Percentiles rank a stretch among this genome's conserved stretches.
Conservation (phyloP, 2,888 invertebrate genomes). For the Idaea straminata region DNA sequence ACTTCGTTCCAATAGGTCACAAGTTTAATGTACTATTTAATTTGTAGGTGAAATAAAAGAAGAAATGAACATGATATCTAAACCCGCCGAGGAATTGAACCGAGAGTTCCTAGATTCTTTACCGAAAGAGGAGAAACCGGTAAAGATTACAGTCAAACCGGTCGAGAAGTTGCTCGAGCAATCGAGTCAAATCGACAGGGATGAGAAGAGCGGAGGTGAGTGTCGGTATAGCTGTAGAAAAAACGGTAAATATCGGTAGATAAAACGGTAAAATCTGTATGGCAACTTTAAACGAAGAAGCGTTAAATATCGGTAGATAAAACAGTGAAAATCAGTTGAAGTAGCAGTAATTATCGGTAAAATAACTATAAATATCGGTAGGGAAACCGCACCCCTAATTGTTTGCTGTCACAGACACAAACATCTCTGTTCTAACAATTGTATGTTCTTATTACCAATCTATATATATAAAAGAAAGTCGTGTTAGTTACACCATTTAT, state of each 20-base stretch:
- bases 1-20: too few species aligned
- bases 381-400: too few species aligned
- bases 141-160: constrained; percentile 59
- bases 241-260: neutral
- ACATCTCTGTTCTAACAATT: too few species aligned
- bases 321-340: neutral
- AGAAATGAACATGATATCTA: constrained; percentile 47
- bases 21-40: neutral
- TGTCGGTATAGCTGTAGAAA: constrained; percentile 9
- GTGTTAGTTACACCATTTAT: too few species aligned
- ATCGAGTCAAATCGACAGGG: constrained; percentile 26
- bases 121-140: constrained; percentile 48
- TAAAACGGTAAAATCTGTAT: neutral
- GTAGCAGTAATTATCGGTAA: too few species aligned
- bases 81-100: constrained; percentile 66
- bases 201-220: constrained; percentile 22
- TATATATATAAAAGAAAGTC: too few species aligned
- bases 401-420: too few species aligned
- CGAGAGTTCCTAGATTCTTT: constrained; percentile 68
- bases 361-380: neutral
- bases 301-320: neutral
- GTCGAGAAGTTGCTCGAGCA: constrained; percentile 54
- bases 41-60: constrained; percentile 37
- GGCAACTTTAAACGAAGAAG: too few species aligned
- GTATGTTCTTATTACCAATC: too few species aligned